Percentiles rank a stretch among this genome's conserved stretches.
These are phyloP conservation scores for Eulemur mongoz DNA, from an alignment of 2,797 vertebrate species.

Conservation along the genomic window DNA sequence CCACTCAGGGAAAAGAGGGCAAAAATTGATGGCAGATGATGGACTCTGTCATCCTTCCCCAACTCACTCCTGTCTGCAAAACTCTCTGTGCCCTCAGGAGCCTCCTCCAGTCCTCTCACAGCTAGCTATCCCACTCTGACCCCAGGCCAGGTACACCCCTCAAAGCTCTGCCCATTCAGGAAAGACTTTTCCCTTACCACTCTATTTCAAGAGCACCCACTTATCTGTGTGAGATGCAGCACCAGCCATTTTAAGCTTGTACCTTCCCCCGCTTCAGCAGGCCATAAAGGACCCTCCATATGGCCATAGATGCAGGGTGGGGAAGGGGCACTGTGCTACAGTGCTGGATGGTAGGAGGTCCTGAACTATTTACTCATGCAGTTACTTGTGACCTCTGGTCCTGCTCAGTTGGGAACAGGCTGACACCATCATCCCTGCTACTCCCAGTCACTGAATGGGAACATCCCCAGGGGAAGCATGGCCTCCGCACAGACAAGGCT, in stretches of 20 bases:
- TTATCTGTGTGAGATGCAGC: too few relatives aligned
- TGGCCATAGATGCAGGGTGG: neutral
- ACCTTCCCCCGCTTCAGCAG: neutral
- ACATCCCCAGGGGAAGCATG: neutral
- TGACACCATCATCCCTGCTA: neutral
- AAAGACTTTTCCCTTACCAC: neutral
- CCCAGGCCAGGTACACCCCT: neutral
- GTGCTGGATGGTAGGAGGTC: neutral
- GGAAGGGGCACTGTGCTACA: neutral
- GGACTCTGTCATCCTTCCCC: neutral
- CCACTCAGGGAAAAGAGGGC: neutral
- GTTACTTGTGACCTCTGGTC: neutral
- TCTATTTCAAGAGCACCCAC: neutral
- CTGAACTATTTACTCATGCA: neutral
- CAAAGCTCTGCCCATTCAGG: neutral
- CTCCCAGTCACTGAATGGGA: neutral
- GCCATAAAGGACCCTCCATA: neutral
- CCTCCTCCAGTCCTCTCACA: neutral
- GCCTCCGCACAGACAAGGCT: neutral
- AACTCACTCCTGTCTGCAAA: neutral
- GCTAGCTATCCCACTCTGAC: neutral
- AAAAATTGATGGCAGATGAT: neutral
- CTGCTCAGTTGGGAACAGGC: neutral
- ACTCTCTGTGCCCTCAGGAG: neutral
- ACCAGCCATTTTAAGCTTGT: neutral